Base-by-base conservation (phyloP, 2,888 invertebrate species). In the Polyommatus iphigenia region DNA sequence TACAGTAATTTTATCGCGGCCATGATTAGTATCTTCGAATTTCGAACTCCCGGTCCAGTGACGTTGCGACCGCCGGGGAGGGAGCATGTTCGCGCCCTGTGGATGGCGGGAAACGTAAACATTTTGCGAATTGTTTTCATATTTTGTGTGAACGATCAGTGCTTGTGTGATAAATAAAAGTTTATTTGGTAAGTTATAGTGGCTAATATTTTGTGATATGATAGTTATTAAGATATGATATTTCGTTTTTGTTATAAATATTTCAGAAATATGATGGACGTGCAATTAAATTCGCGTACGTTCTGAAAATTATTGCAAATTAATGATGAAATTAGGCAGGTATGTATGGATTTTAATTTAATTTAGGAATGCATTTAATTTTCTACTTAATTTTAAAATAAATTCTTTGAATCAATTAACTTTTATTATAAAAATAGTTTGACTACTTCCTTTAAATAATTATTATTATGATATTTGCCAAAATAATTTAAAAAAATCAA, bases 11-110 rank as follows among this genome's bases (percentile, higher is more conserved):
- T 29, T 18, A 32, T 67, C 29, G 67, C 29, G 18, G 67, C 67
- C 67, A 67, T 67, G 29, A 67, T 84, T 81, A 83, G 83, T 83
- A 85, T 83, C 87, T 88, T 86, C 84, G 86, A 89, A 89, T 86
- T 88, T 83, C 79, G 86, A 87, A 86, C 84, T 84, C 83, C 83
- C 85, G 85, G 86, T 90, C 81, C 89, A 92, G 92, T 92, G 83
- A 82, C 87, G 86, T 86, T 84, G 82, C 80, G 81, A 81, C 85
- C 76, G 72, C 83, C 78, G 80, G 32, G 79, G 83, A 80, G 86
- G 84, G 83, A 80, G 85, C 86, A 83, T 84, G 90, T 81, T 79
- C 79, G 81, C 78, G 80, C 79, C 62, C 77, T 78, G 79, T 82
- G 81, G 82, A 85, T 86, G 87, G 87, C 89, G 88, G 87, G 88